Evolutionary conservation across 2,113 vertebrate genomes (phyloP), one percentile per base, ranked within the genome.

Genomic region (Amblyopsis rosae): DNA sequence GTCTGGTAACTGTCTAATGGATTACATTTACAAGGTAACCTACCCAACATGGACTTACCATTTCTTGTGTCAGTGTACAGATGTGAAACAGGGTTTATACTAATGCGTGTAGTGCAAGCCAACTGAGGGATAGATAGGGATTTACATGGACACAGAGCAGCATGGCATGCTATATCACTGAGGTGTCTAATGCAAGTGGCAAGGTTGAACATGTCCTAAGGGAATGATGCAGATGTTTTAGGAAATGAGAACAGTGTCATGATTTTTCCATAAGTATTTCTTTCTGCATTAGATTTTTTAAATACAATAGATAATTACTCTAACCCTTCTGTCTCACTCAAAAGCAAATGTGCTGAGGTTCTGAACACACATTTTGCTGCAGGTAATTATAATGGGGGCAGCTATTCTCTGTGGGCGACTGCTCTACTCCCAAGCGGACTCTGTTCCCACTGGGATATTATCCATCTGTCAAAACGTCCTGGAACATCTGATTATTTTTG

Each of bases 101-200:
- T 90, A 86, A 89, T 88, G 83, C 83, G 86, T 49, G 6, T 35
- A 65, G 68, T 76, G 67, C 72, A 47, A 82, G 82, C 80, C 86
- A 89, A 82, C 87, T 83, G 86, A 51, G 75, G 72, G 67, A 45
- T 2, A 11, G 4, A 64, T 58, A 61, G 48, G 63, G 75, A 80
- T 81, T 75, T 82, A 33, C 62, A 69, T 58, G 73, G 45, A 15
- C 35, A 70, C 50, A 53, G 48, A 49, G 56, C 64, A 67, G 17
- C 12, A 26, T 12, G 26, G 56, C 10, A 62, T 70, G 56, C 35
- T 51, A 15, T 46, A 71, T 69, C 45, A 67, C 17, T 61, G 50
- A 35, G 0, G n/a, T 60, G 35, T 2, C 12, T 46, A 33, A 70
- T 57, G 59, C 16, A 10, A 59, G 54, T 45, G 7, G 35, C 35